Evolutionary conservation across 2,888 invertebrate species (phyloP).

Genomic region (Ennomos fuscantarius): DNA sequence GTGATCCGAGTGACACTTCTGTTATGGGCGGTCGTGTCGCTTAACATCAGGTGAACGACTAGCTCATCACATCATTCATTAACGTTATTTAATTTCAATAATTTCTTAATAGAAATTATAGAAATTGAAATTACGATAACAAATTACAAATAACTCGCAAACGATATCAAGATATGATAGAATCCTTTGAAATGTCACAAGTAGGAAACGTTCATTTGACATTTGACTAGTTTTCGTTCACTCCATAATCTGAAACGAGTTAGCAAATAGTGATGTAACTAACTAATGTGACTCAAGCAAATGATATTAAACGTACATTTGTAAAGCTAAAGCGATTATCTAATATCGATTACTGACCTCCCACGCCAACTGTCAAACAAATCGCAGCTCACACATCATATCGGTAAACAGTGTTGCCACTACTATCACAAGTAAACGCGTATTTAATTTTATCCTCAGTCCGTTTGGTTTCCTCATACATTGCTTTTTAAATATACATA

Average conservation of each 20-base stretch:
- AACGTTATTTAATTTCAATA: too few species aligned
- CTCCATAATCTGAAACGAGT: slow-evolving; percentile 30
- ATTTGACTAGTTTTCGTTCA: slow-evolving; percentile 28
- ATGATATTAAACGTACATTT: slow-evolving; percentile 65
- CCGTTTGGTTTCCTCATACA: too few species aligned
- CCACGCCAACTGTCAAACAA: slow-evolving; percentile 69
- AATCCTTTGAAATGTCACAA: slow-evolving; percentile 22
- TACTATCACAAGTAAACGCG: too few species aligned
- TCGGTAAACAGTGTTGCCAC: slow-evolving; percentile 14
- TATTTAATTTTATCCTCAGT: too few species aligned
- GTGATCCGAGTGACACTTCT: too few species aligned
- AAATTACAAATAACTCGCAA: too few species aligned
- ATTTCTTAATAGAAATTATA: too few species aligned
- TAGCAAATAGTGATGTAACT: slow-evolving; percentile 50
- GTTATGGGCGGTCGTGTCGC: too few species aligned
- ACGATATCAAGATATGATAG: neutral
- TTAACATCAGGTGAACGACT: too few species aligned
- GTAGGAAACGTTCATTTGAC: slow-evolving; percentile 23
- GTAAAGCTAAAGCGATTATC: slow-evolving; percentile 75
- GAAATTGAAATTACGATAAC: too few species aligned
- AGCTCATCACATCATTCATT: too few species aligned
- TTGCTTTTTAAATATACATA: too few species aligned
- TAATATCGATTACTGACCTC: slow-evolving; percentile 74
- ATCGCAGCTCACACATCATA: slow-evolving; percentile 41
- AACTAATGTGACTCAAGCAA: slow-evolving; percentile 64